Conservation (phyloP, 1,140 invertebrate genomes). For the Cylas formicarius region DNA sequence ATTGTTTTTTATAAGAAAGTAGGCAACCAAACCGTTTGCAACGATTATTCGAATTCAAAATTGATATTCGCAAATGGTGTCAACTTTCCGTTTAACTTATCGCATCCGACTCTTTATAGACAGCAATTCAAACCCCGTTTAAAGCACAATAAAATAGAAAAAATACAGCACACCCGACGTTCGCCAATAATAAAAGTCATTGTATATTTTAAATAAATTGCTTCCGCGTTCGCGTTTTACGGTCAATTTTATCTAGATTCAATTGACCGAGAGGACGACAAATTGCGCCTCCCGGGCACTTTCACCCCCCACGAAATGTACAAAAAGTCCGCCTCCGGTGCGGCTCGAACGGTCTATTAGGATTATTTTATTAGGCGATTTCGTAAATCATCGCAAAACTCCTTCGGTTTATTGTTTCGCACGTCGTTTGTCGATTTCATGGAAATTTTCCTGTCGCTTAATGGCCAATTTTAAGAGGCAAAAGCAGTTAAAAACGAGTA, state of each 20-base stretch:
- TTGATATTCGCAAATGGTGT: too few relatives aligned
- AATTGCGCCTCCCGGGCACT: slow-evolving; percentile 5
- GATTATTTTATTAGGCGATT: slow-evolving; percentile 15
- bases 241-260: slow-evolving; percentile 9
- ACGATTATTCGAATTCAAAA: too few relatives aligned
- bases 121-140: too few relatives aligned
- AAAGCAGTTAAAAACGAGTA: too few relatives aligned
- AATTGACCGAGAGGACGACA: slow-evolving; percentile 13
- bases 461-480: too few relatives aligned
- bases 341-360: too few relatives aligned
- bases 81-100: too few relatives aligned
- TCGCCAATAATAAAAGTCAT: background rate
- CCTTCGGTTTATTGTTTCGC: slow-evolving; percentile 13
- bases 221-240: slow-evolving; percentile 2
- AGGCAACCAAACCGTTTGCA: too few relatives aligned
- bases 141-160: slow-evolving; percentile 6
- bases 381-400: slow-evolving; percentile 11
- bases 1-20: too few relatives aligned
- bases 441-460: too few relatives aligned
- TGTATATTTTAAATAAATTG: slow-evolving; percentile 8
- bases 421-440: slow-evolving; percentile 8
- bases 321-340: too few relatives aligned
- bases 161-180: background rate
- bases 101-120: too few relatives aligned
- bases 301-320: slow-evolving; percentile 14